Evolutionary conservation across 2,888 invertebrate genomes (phyloP), one percentile per base, ranked within the genome.

Genomic region (Clitarchus hookeri): DNA sequence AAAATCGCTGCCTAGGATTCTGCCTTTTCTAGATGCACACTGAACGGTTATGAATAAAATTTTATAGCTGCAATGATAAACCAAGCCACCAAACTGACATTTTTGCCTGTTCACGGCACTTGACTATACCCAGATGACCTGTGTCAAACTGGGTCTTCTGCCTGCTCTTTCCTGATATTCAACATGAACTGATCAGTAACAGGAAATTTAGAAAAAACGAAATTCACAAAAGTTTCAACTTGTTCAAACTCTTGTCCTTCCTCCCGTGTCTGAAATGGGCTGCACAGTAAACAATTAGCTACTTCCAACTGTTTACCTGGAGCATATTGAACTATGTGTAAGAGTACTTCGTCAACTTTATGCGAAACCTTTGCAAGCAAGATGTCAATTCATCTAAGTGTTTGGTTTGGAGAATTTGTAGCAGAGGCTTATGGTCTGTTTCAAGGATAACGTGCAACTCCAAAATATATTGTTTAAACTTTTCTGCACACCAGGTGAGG

Each of bases 81-180:
- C 89, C 89, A 2, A 87, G 79, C 89, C 89, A 89, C 89, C 89
- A 89, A 23, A 89, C 88, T 12, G 88, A 88, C 27, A 88, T 88
- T 83, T 88, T 88, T 11, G 89, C 89, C 48, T 88, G 53, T 12
- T 83, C 85, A 16, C 88, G 79, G 84, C 89, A 89, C 82, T 89
- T 89, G 16, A 86, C 88, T 36, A 89, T 88, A 0, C 89, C 90
- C 0, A 88, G 86, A 85, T 90, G 90, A 3, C 89, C 89, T 53
- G 86, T 86, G 83, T 90, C n/a, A n/a, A n/a, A n/a, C n/a, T n/a
- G n/a, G n/a, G n/a, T n/a, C n/a, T n/a, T n/a, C n/a, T n/a, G n/a
- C n/a, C n/a, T n/a, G n/a, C n/a, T n/a, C n/a, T n/a, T n/a, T 11
- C n/a, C 86, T 54, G 11, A 84, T 65, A 48, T 88, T 87, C 4